phyloP scores from a whole-genome alignment of 1,140 invertebrate species.

The Ips typographus region DNA sequence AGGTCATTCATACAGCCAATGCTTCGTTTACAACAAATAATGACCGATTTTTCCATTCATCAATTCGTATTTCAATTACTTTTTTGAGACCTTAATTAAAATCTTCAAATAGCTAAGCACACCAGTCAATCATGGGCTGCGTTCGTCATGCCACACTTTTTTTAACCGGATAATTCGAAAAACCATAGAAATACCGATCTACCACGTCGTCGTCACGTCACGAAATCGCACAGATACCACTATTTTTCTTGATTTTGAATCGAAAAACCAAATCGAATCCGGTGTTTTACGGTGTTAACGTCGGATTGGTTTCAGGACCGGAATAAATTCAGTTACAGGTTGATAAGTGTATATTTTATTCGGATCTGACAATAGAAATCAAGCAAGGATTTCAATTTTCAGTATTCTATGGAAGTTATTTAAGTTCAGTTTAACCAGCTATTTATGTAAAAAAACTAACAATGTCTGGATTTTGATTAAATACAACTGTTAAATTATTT shows the following conservation, averaged over 20 bases:
- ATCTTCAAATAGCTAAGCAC: constrained; percentile 4
- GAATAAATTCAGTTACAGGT: background rate
- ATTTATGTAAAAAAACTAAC: no score
- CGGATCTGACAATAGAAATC: no score
- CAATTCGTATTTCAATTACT: background rate
- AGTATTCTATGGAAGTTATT: no score
- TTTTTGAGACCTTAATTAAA: constrained; percentile 10
- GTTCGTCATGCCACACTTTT: constrained; percentile 8
- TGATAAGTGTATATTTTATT: no score
- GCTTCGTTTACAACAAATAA: no score
- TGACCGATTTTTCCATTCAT: no score
- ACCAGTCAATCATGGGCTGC: constrained; percentile 4
- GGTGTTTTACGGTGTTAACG: constrained; percentile 7
- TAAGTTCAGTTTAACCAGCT: no score
- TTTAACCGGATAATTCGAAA: constrained; percentile 3
- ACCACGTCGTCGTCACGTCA: constrained; percentile 6
- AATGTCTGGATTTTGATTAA: no score
- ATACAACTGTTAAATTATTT: background rate
- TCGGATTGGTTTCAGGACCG: background rate
- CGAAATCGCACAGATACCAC: background rate
- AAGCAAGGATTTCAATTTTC: no score
- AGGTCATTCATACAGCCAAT: no score
- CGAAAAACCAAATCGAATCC: constrained; percentile 12
- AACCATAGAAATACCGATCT: constrained; percentile 10
- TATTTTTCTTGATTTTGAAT: constrained; percentile 13